phyloP scores from a whole-genome alignment of 2,888 invertebrate species.

The Aradus depressus region DNA sequence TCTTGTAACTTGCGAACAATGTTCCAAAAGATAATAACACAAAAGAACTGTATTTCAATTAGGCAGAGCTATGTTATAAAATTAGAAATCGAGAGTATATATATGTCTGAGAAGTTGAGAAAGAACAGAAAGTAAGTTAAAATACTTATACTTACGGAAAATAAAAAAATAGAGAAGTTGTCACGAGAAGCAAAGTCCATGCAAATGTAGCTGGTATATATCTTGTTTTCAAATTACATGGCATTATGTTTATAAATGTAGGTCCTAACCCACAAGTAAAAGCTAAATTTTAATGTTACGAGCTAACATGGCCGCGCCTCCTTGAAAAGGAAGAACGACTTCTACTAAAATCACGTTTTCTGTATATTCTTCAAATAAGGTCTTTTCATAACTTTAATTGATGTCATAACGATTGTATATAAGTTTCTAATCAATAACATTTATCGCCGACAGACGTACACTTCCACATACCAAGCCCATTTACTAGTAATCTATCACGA shows the following conservation, averaged over 20 bases:
- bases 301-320: constrained; percentile 48
- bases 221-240: constrained; percentile 93
- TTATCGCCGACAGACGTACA: constrained; percentile 7
- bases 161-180: constrained; percentile 90
- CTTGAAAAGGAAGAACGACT: constrained; percentile 26
- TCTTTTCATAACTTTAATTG: constrained; percentile 9
- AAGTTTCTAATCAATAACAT: constrained; percentile 15
- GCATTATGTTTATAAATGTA: constrained; percentile 49
- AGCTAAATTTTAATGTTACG: constrained; percentile 27
- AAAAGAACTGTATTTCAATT: no score
- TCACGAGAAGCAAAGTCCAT: constrained; percentile 88
- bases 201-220: constrained; percentile 97
- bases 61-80: no score
- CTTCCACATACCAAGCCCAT: constrained; percentile 7
- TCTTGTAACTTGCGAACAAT: no score
- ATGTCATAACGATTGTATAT: constrained; percentile 8
- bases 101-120: no score
- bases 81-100: no score
- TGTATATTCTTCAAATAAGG: background rate
- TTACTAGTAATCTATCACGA: background rate
- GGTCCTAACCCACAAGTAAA: constrained; percentile 25
- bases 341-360: constrained; percentile 21
- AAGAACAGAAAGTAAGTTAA: background rate
- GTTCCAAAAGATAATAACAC: no score
- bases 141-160: constrained; percentile 74